These are phyloP conservation scores for Acrossocheilus fasciatus DNA, from an alignment of 2,797 vertebrate species.

Conservation along the genomic window DNA sequence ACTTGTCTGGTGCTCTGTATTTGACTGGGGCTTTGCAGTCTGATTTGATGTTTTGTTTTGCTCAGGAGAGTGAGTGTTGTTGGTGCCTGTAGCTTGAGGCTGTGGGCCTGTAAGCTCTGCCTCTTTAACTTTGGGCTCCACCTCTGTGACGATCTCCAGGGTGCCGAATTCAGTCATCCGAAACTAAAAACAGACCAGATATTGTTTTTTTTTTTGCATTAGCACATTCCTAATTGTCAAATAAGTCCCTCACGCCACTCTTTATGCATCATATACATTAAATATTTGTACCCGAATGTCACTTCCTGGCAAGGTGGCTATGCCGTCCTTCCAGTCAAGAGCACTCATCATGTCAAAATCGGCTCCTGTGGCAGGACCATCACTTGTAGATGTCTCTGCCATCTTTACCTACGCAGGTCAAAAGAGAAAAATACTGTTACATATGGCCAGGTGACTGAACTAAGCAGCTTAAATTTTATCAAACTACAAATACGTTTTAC, in stretches of 20 bases:
- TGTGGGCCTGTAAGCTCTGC: constrained; percentile 69
- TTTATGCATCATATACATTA: background rate
- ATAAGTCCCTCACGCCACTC: background rate
- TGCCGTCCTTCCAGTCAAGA: constrained; percentile 86
- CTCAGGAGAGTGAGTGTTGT: constrained; percentile 58
- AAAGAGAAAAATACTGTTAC: constrained; percentile 34
- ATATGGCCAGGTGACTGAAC: constrained; percentile 51
- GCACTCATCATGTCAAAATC: constrained; percentile 82
- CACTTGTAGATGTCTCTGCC: constrained; percentile 81
- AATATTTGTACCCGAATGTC: constrained; percentile 78
- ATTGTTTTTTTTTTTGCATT: background rate
- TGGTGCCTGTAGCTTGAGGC: constrained; percentile 72
- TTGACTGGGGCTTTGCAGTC: constrained; percentile 24
- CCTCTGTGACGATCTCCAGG: constrained; percentile 85
- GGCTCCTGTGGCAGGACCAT: constrained; percentile 77
- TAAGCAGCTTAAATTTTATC: background rate
- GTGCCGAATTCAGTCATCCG: constrained; percentile 87
- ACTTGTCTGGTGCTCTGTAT: constrained; percentile 9
- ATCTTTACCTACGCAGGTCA: constrained; percentile 63
- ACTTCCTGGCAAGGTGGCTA: constrained; percentile 85
- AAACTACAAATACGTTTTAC: background rate
- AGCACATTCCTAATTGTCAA: background rate
- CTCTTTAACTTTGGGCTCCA: constrained; percentile 75
- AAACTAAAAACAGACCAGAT: constrained; percentile 73
- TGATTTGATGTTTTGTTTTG: constrained; percentile 40